phyloP scores from a whole-genome alignment of 2,797 vertebrate genomes.

The Lutjanus campechanus region DNA sequence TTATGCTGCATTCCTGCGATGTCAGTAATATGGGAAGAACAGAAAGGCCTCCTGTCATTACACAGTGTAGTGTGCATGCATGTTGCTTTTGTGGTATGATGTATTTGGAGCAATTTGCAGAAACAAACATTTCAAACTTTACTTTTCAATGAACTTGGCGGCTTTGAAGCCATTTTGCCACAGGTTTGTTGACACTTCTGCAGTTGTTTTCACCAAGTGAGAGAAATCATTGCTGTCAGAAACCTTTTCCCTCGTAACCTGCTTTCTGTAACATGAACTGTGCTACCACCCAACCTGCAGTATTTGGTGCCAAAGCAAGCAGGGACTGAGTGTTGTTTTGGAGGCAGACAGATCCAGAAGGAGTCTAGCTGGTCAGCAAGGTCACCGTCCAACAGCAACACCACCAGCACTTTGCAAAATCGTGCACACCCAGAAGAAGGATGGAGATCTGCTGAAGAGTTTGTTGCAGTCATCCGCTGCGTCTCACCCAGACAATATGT shows the following conservation, averaged over 20 bases:
- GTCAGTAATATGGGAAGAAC: not conserved
- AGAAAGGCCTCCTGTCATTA: not conserved
- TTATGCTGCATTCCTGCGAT: not conserved
- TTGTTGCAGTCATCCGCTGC: constrained; percentile 37
- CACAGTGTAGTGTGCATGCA: not conserved
- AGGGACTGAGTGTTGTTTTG: constrained; percentile 22
- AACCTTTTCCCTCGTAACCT: not conserved
- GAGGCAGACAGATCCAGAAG: constrained; percentile 28
- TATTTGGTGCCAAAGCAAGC: constrained; percentile 23
- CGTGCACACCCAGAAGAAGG: constrained; percentile 39
- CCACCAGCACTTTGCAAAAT: constrained; percentile 23
- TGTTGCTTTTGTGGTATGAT: not conserved
- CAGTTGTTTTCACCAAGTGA: not conserved
- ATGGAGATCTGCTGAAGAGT: constrained; percentile 30
- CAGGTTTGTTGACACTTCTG: not conserved
- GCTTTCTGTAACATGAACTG: constrained; percentile 14
- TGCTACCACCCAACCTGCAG: constrained; percentile 26
- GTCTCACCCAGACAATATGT: constrained; percentile 46
- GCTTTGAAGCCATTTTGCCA: not conserved
- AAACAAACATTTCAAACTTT: not conserved
- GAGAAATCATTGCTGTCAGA: not conserved
- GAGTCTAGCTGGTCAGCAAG: constrained; percentile 47
- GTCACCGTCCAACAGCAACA: constrained; percentile 59
- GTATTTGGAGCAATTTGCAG: not conserved
- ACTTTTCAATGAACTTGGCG: not conserved